Conservation (phyloP, 2,888 invertebrate genomes). For the Ormyrus labotus region DNA sequence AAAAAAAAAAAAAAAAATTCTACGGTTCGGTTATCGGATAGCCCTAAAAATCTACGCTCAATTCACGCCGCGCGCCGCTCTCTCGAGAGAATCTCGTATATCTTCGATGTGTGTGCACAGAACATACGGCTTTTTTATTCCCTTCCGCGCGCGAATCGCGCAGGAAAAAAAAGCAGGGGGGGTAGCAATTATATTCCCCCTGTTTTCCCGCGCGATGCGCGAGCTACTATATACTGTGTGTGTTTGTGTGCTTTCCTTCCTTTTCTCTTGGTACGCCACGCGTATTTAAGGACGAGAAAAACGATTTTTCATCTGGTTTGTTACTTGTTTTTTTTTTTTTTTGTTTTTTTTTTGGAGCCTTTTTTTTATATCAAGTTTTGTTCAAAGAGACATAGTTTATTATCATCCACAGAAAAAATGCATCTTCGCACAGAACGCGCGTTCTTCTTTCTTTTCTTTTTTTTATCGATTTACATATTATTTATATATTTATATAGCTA, state of each 20-base stretch:
- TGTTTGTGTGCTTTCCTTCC: no score
- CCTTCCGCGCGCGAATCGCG: no score
- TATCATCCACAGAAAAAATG: conserved; percentile 50
- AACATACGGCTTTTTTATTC: no score
- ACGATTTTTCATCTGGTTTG: conserved; percentile 19
- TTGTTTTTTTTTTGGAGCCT: not conserved
- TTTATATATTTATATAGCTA: conserved; percentile 4
- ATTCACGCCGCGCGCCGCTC: conserved; percentile 36
- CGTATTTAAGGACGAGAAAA: conserved; percentile 38
- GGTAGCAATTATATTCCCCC: no score
- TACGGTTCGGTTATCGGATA: conserved; percentile 3
- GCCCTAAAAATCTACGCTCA: conserved; percentile 25
- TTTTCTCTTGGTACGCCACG: not conserved
- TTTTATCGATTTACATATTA: conserved; percentile 36
- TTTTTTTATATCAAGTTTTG: not conserved
- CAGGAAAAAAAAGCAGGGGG: no score
- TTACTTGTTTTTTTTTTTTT: conserved; percentile 3
- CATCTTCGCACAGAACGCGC: conserved; percentile 25
- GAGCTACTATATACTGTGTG: no score
- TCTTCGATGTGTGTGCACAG: no score
- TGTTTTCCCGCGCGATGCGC: no score
- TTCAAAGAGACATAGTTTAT: conserved; percentile 44
- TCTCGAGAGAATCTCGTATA: no score
- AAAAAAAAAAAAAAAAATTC: no score
- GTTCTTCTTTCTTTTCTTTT: not conserved